These are phyloP conservation scores for Hypena proboscidalis DNA, from an alignment of 2,888 invertebrate species.

Conservation along the genomic window DNA sequence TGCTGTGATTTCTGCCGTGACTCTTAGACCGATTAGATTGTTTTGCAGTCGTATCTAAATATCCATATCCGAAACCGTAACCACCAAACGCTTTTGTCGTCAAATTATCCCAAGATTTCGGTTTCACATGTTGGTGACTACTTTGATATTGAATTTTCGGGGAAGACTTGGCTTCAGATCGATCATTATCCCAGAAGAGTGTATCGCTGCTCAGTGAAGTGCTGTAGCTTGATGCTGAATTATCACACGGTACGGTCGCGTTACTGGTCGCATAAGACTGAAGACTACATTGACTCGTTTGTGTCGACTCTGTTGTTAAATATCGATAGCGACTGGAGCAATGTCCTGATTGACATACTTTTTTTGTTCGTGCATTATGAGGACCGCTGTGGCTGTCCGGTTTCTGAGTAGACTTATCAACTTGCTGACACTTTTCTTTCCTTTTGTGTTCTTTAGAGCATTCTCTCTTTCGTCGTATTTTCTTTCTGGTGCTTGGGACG, in stretches of 20 bases:
- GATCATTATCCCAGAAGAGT: constrained; percentile 91
- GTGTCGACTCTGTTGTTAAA: constrained; percentile 87
- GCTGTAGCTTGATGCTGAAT: constrained; percentile 92
- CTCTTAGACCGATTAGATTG: constrained; percentile 74
- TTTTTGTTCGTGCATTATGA: constrained; percentile 77
- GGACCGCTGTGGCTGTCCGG: constrained; percentile 75
- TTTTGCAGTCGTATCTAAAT: constrained; percentile 87
- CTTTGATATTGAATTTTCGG: constrained; percentile 81
- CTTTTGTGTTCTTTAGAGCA: constrained; percentile 87
- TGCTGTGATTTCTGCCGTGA: constrained; percentile 83
- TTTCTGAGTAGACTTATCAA: constrained; percentile 77
- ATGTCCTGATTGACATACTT: constrained; percentile 69
- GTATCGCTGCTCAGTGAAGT: constrained; percentile 95
- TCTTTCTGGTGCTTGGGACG: constrained; percentile 87
- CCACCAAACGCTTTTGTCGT: constrained; percentile 94
- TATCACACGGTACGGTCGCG: constrained; percentile 87
- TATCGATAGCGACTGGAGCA: constrained; percentile 84
- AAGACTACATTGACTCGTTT: constrained; percentile 92
- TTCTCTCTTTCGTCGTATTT: constrained; percentile 83
- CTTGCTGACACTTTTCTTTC: constrained; percentile 85
- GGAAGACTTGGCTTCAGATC: constrained; percentile 71
- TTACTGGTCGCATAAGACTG: constrained; percentile 94
- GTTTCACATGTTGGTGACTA: constrained; percentile 86
- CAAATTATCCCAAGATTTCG: constrained; percentile 96
- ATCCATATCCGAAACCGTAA: constrained; percentile 94